Evolutionary conservation across 2,888 invertebrate species (phyloP).

Genomic region (Athrips mouffetella): DNA sequence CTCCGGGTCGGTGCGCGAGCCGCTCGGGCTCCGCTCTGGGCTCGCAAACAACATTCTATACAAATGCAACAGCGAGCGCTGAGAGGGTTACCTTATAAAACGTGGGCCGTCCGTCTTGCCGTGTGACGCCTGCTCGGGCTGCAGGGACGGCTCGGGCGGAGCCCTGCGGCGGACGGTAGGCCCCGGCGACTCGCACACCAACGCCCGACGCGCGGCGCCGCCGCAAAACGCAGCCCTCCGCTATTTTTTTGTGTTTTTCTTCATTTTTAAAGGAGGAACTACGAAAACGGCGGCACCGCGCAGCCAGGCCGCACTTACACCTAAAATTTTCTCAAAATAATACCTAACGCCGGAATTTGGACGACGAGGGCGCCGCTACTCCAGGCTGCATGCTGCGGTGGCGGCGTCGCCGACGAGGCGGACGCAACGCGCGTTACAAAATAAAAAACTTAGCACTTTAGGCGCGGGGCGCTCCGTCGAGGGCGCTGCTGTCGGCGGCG

Average conservation of each 20-base stretch:
- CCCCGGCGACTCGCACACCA: conserved; percentile 14
- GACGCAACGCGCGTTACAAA: conserved; percentile 57
- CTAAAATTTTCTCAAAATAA: conserved; percentile 78
- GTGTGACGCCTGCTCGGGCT: neutral
- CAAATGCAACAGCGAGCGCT: conserved; percentile 49
- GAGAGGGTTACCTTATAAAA: neutral
- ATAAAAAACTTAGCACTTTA: conserved; percentile 72
- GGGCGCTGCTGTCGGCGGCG: conserved; percentile 35
- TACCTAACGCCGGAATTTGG: conserved; percentile 76
- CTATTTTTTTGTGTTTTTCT: conserved; percentile 64
- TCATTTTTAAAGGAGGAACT: conserved; percentile 47
- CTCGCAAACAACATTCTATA: conserved; percentile 50
- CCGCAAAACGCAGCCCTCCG: neutral
- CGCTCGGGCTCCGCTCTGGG: conserved; percentile 36
- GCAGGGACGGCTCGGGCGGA: conserved; percentile 12
- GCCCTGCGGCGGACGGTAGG: conserved; percentile 22
- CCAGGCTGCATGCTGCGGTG: conserved; percentile 50
- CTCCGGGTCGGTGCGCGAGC: conserved; percentile 45
- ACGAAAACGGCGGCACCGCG: conserved; percentile 31
- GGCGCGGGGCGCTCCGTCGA: conserved; percentile 43
- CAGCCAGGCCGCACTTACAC: conserved; percentile 57
- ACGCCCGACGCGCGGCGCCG: neutral
- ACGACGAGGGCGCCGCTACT: conserved; percentile 49
- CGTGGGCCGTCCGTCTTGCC: neutral
- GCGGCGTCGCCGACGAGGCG: conserved; percentile 44